phyloP scores from a whole-genome alignment of 2,113 vertebrate genomes.

The Romanogobio albipinnatus region DNA sequence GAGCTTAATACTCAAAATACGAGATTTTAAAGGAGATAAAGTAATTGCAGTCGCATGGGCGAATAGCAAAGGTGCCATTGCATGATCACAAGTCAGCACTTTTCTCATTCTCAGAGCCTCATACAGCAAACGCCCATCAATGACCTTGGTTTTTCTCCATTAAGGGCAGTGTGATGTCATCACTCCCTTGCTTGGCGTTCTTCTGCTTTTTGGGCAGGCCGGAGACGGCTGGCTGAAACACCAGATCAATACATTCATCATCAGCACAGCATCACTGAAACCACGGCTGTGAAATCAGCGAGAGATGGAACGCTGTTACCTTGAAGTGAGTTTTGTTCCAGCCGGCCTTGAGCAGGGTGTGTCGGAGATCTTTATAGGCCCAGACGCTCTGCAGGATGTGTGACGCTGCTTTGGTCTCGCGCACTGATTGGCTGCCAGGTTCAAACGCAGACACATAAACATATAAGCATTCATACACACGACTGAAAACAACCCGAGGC shows the following conservation, averaged over 20 bases:
- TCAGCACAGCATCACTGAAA: not conserved
- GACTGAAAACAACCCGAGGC: too few species aligned
- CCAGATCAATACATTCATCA: not conserved
- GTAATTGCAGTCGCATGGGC: too few species aligned
- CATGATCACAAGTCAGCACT: too few species aligned
- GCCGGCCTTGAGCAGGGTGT: conserved; percentile 85
- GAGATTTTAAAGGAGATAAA: too few species aligned
- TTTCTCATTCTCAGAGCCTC: conserved; percentile 21
- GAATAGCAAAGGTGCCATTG: too few species aligned
- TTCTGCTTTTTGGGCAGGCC: conserved; percentile 83
- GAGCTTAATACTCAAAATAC: too few species aligned
- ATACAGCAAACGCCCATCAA: conserved; percentile 1
- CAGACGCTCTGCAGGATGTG: conserved; percentile 95
- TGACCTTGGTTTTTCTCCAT: conserved; percentile 94
- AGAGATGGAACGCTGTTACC: conserved; percentile 70
- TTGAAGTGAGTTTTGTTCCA: conserved; percentile 97
- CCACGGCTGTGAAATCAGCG: not conserved
- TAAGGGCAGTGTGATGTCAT: conserved; percentile 94
- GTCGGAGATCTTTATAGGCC: conserved; percentile 92
- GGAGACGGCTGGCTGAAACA: conserved; percentile 78
- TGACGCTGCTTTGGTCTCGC: conserved; percentile 91
- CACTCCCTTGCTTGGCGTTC: conserved; percentile 83
- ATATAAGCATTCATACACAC: too few species aligned
- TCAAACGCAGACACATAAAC: too few species aligned
- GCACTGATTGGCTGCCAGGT: conserved; percentile 71